These are phyloP conservation scores for Synanthedon myopaeformis DNA, from an alignment of 2,888 invertebrate species.

Conservation along the genomic window DNA sequence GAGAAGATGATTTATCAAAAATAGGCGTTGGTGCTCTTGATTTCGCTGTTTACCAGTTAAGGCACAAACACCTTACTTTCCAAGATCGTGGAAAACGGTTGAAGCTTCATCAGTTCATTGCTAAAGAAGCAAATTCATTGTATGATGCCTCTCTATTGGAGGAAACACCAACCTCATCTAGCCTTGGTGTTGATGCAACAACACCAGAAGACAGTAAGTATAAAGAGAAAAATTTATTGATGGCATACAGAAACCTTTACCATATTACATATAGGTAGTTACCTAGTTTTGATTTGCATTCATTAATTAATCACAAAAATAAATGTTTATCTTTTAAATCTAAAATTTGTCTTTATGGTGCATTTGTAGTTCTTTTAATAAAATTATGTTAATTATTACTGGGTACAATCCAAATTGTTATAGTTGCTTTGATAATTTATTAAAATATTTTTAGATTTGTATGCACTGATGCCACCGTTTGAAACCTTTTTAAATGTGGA, in stretches of 20 bases:
- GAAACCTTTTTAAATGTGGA: conserved; percentile 87
- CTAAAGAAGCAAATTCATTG: conserved; percentile 83
- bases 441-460: conserved; percentile 71
- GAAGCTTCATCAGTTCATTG: conserved; percentile 88
- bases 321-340: too few relatives aligned
- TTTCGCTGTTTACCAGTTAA: conserved; percentile 81
- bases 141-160: conserved; percentile 72
- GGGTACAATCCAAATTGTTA: background rate
- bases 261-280: too few relatives aligned
- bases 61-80: conserved; percentile 85
- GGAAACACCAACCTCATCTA: conserved; percentile 58
- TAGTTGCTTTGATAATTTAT: background rate
- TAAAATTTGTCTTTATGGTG: too few relatives aligned
- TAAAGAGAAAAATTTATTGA: too few relatives aligned
- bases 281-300: too few relatives aligned
- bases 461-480: conserved; percentile 87
- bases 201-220: conserved; percentile 69
- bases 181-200: conserved; percentile 60
- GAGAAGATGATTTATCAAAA: conserved; percentile 78
- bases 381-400: background rate
- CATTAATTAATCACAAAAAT: too few relatives aligned
- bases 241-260: too few relatives aligned
- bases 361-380: background rate
- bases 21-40: conserved; percentile 72
- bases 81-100: conserved; percentile 86